Evolutionary conservation across 2,113 vertebrate genomes (phyloP), one percentile per base, ranked within the genome.

Genomic region (Alethe diademata): DNA sequence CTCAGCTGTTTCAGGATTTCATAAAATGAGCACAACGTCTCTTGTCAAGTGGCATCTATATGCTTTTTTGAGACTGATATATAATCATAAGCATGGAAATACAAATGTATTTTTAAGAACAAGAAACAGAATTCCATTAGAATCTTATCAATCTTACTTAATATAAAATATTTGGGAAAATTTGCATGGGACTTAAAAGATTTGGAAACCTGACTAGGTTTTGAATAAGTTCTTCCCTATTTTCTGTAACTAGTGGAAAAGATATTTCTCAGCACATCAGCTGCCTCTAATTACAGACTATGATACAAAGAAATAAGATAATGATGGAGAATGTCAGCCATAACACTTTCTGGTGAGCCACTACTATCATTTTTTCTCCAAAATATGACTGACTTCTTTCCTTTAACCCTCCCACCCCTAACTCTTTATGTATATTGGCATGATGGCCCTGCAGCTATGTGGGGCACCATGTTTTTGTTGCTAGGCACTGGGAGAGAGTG

Each of bases 161-260:
- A 74, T 74, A 69, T 14, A 88, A 96, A 91, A 75, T 91, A 67
- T 82, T 57, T 78, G 53, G 57, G 54, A n/a, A 95, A 88, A 35
- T 81, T 78, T 5, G 5, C 8, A 87, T 28, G 24, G 24, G 24
- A 28, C 43, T 91, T 40, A 67, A 76, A 58, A 20, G 25, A 33
- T 74, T 73, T 92, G 47, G 57, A 95, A 93, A 70, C 25, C 18
- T 71, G 47, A 72, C 22, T 70, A 66, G 71, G 22, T 54, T 93
- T 93, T 76, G 40, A 88, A 50, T 61, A 89, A 88, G 8, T 72
- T 51, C 36, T 93, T 65, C 35, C 7, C 12, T 87, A 17, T 87
- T 84, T 91, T 95, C 71, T 84, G 38, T 72, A 90, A 93, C 83
- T 51, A 79, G 66, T 61, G 83, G 76, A 95, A 95, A 96, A 95